Evolutionary conservation across 2,888 invertebrate genomes (phyloP).

Genomic region (Lobophora halterata): DNA sequence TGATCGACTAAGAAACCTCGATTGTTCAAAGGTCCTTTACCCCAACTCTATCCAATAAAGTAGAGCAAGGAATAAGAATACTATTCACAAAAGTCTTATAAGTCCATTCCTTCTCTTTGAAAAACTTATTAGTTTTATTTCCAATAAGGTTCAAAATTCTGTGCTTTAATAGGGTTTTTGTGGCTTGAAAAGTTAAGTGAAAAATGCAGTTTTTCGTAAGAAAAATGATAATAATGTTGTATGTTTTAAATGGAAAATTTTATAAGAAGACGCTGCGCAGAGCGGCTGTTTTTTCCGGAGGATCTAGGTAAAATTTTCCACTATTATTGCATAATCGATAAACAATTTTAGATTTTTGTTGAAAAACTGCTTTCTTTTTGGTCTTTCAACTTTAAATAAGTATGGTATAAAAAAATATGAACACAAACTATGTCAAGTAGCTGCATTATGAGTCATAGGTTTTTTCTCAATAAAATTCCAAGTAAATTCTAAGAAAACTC

Average conservation of each 20-base stretch:
- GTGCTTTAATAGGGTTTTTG: slow-evolving; percentile 30
- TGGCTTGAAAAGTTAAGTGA: slow-evolving; percentile 32
- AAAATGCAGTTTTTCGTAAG: slow-evolving; percentile 68
- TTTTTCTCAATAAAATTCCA: too few species aligned
- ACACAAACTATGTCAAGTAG: too few species aligned
- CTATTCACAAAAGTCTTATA: slow-evolving; percentile 45
- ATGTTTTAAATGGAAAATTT: slow-evolving; percentile 79
- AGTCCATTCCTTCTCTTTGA: slow-evolving; percentile 29
- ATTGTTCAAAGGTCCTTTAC: slow-evolving; percentile 39
- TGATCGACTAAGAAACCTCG: slow-evolving; percentile 29
- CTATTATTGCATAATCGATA: slow-evolving; percentile 47
- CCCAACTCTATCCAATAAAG: slow-evolving; percentile 69
- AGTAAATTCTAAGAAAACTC: too few species aligned
- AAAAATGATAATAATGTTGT: slow-evolving; percentile 77
- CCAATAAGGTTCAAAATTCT: slow-evolving; percentile 38
- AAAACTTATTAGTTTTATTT: slow-evolving; percentile 35
- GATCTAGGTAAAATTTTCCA: slow-evolving; percentile 60
- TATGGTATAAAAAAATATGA: too few species aligned
- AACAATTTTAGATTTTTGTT: slow-evolving; percentile 13
- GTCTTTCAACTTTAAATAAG: slow-evolving; percentile 16
- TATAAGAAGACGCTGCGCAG: slow-evolving; percentile 61
- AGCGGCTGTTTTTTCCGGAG: slow-evolving; percentile 67
- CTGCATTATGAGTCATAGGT: too few species aligned
- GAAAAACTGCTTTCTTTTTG: slow-evolving; percentile 24
- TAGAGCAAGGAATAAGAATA: slow-evolving; percentile 62